Conservation (phyloP, 2,888 invertebrate genomes). For the Epinotia brunnichana region DNA sequence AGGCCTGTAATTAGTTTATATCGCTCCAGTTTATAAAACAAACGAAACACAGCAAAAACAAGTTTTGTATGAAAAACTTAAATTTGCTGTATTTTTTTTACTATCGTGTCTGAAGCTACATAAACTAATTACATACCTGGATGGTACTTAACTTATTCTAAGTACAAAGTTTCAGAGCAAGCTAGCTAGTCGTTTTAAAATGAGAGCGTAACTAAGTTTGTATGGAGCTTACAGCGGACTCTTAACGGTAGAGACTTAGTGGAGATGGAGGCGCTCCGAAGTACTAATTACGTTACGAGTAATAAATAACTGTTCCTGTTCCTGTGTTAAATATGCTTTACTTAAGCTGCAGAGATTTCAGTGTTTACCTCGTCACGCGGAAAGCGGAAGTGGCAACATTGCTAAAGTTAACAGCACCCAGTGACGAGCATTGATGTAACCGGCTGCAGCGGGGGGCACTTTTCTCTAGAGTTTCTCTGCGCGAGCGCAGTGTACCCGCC, state of each 20-base stretch:
- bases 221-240: too few relatives aligned
- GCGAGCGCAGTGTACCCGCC: constrained; percentile 68
- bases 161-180: too few relatives aligned
- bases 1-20: too few relatives aligned
- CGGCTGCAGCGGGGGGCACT: constrained; percentile 60
- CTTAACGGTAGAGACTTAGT: background rate
- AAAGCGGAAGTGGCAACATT: constrained; percentile 63
- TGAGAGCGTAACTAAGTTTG: too few relatives aligned
- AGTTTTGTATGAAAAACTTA: too few relatives aligned
- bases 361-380: constrained; percentile 46
- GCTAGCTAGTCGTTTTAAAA: too few relatives aligned
- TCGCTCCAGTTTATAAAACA: too few relatives aligned
- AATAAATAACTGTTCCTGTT: background rate
- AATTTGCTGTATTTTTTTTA: too few relatives aligned
- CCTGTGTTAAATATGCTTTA: background rate
- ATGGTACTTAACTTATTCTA: too few relatives aligned
- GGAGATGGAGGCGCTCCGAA: background rate
- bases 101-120: too few relatives aligned
- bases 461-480: constrained; percentile 80
- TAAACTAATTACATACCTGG: too few relatives aligned
- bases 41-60: too few relatives aligned
- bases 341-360: background rate
- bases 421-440: constrained; percentile 73
- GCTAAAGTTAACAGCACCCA: constrained; percentile 31
- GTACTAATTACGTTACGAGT: background rate